Percentiles rank a stretch among this genome's conserved stretches.
These are phyloP conservation scores for Rallus limicola DNA, from an alignment of 2,113 vertebrate species.

Conservation along the genomic window DNA sequence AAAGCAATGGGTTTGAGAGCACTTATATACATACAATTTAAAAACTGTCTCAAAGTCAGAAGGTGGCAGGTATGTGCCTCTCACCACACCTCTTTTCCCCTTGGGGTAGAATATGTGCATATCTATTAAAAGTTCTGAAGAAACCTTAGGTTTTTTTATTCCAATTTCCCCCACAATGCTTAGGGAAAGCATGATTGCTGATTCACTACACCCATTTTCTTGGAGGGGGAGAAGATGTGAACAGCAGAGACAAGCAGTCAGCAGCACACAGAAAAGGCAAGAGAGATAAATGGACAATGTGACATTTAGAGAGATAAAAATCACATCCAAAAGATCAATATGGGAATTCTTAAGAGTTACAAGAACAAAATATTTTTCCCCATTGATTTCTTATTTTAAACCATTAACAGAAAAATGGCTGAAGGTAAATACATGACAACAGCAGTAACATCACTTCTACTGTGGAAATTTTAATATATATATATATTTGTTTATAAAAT, in stretches of 20 bases:
- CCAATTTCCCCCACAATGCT: not conserved
- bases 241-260: not conserved
- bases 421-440: not conserved
- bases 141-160: not conserved
- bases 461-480: not conserved
- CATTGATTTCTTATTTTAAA: constrained; percentile 73
- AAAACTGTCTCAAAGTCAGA: not conserved
- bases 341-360: constrained; percentile 68
- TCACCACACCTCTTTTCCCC: not conserved
- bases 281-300: constrained; percentile 49
- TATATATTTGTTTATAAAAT: not conserved
- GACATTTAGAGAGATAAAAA: constrained; percentile 66
- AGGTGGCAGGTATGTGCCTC: not conserved
- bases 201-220: not conserved
- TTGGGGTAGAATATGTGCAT: not conserved
- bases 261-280: not conserved
- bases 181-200: not conserved
- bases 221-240: not conserved
- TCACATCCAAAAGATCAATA: constrained; percentile 62
- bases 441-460: not conserved
- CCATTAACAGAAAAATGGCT: constrained; percentile 62
- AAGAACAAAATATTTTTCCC: constrained; percentile 70
- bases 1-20: not conserved
- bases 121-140: not conserved
- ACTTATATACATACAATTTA: not conserved